phyloP scores from a whole-genome alignment of 2,888 invertebrate species.

The Synanthedon tipuliformis region DNA sequence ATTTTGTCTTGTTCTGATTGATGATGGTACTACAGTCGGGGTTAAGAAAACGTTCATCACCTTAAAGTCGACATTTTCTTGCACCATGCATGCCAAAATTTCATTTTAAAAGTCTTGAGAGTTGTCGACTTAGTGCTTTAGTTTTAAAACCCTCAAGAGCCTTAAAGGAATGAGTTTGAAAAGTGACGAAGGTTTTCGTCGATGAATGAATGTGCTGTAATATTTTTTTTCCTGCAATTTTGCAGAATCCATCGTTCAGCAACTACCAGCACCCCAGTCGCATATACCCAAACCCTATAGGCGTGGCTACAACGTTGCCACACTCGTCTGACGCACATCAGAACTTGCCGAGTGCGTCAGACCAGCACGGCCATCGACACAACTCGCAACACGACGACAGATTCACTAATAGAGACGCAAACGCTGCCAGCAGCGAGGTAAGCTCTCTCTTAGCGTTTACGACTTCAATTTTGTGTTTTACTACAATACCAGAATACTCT shows the following conservation, averaged over 20 bases:
- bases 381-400: constrained; percentile 46
- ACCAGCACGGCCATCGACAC: constrained; percentile 30
- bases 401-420: constrained; percentile 32
- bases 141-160: too few relatives aligned
- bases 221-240: constrained; percentile 2
- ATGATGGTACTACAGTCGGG: neutral
- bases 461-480: too few relatives aligned
- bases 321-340: constrained; percentile 39
- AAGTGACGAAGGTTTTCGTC: too few relatives aligned
- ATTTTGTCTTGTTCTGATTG: neutral
- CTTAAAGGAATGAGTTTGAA: too few relatives aligned
- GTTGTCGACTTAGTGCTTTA: too few relatives aligned
- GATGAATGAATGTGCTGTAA: neutral
- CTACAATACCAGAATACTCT: too few relatives aligned
- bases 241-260: constrained; percentile 38
- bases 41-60: too few relatives aligned
- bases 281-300: constrained; percentile 60
- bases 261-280: constrained; percentile 46
- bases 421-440: constrained; percentile 36
- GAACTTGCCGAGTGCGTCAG: constrained; percentile 21
- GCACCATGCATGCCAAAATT: too few relatives aligned
- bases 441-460: constrained; percentile 1
- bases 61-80: too few relatives aligned
- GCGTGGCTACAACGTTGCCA: constrained; percentile 59
- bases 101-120: too few relatives aligned